These are phyloP conservation scores for Kryptopterus vitreolus DNA, from an alignment of 2,797 vertebrate genomes.

Conservation along the genomic window DNA sequence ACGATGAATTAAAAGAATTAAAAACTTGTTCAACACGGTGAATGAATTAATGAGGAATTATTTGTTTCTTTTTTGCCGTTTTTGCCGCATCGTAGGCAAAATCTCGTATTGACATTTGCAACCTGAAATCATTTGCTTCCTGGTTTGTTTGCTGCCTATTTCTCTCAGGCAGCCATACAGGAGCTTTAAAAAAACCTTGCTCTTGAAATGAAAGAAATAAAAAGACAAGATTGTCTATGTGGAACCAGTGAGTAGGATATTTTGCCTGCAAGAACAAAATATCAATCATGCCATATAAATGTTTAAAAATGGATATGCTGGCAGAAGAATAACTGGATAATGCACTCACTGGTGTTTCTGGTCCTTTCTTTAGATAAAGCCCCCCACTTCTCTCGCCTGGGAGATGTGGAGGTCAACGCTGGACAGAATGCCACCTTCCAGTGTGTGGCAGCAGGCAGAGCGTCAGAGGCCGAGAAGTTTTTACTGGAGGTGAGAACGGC, in stretches of 20 bases:
- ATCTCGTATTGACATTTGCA: not conserved
- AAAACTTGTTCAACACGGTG: not conserved
- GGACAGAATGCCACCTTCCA: slow-evolving; percentile 96
- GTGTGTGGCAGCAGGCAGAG: slow-evolving; percentile 88
- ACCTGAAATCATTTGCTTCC: not conserved
- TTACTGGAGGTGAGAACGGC: slow-evolving; percentile 86
- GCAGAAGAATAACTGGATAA: slow-evolving; percentile 12
- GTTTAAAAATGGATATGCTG: not conserved
- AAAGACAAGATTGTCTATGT: not conserved
- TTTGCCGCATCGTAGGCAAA: not conserved
- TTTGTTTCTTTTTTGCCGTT: no score
- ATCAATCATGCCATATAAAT: not conserved
- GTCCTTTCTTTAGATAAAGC: slow-evolving; percentile 81
- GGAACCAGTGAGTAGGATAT: not conserved
- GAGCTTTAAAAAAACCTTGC: not conserved
- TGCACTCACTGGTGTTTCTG: not conserved
- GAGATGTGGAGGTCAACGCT: slow-evolving; percentile 94
- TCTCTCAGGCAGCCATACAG: not conserved
- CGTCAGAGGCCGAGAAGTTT: slow-evolving; percentile 85
- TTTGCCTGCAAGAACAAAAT: not conserved
- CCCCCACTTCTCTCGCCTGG: slow-evolving; percentile 93
- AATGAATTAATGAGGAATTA: no score
- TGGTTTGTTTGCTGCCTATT: not conserved
- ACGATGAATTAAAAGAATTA: not conserved
- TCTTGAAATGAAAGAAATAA: not conserved